Conservation (phyloP, 2,888 invertebrate species). For the Yponomeuta evonymella region DNA sequence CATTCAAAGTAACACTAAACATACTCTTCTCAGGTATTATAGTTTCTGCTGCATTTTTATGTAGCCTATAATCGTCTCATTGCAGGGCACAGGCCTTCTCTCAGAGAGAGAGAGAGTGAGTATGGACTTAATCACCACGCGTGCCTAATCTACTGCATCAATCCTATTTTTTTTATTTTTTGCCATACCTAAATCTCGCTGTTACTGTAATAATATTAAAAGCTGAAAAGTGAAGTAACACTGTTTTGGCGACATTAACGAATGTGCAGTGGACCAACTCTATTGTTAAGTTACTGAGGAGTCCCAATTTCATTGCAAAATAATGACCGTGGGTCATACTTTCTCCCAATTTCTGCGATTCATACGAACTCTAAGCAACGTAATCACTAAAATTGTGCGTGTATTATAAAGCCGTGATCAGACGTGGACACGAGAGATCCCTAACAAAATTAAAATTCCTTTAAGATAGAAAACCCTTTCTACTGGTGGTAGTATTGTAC, state of each 20-base stretch:
- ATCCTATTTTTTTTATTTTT: too few species aligned
- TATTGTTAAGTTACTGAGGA: background rate
- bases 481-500: too few species aligned
- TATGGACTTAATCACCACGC: too few species aligned
- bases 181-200: background rate
- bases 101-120: too few species aligned
- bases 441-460: too few species aligned
- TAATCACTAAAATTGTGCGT: slow-evolving; percentile 4
- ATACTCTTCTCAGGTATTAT: too few species aligned
- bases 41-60: too few species aligned
- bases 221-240: background rate
- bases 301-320: slow-evolving; percentile 5
- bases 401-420: background rate
- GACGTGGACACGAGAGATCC: background rate
- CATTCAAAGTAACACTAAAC: too few species aligned
- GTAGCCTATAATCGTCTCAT: too few species aligned
- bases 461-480: too few species aligned
- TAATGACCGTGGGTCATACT: slow-evolving; percentile 5
- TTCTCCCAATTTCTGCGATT: slow-evolving; percentile 10
- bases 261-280: background rate
- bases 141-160: too few species aligned
- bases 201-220: background rate
- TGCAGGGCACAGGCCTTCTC: too few species aligned
- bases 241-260: background rate
- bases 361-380: background rate